These are phyloP conservation scores for Plecotus auritus DNA, from an alignment of 2,113 vertebrate species.

Conservation along the genomic window DNA sequence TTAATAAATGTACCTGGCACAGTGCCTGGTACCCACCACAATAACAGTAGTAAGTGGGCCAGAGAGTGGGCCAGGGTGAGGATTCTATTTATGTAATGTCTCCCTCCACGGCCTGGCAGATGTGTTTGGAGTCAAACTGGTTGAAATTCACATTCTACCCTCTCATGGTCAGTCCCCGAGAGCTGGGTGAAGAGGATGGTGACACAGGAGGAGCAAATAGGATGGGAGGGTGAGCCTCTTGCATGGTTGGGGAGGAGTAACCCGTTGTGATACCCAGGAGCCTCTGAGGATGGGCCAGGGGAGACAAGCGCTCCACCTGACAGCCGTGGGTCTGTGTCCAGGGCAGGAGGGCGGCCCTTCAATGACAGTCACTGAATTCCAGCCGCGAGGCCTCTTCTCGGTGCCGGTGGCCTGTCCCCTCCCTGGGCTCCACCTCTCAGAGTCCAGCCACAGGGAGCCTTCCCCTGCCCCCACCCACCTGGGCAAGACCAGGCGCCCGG, in stretches of 20 bases:
- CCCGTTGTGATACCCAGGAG: accelerated
- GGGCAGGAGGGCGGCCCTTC: too few species aligned
- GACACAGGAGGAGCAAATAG: neutral
- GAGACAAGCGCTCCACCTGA: neutral
- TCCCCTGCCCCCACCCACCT: neutral
- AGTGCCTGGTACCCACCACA: accelerated
- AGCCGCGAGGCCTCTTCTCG: accelerated
- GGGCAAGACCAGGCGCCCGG: neutral
- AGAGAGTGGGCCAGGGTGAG: neutral
- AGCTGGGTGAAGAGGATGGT: neutral
- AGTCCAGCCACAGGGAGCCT: neutral
- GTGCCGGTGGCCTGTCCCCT: neutral
- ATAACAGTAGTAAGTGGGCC: neutral
- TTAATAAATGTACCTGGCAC: neutral
- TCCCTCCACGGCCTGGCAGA: neutral
- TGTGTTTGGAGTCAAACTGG: neutral
- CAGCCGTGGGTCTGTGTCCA: neutral
- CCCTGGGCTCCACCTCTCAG: neutral
- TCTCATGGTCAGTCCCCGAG: accelerated
- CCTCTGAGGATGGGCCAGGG: neutral
- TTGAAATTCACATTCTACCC: neutral
- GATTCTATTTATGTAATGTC: neutral
- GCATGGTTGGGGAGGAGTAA: too few species aligned
- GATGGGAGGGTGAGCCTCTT: neutral
- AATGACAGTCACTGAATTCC: neutral